Conservation (phyloP, 1,140 invertebrate species). For the Aphis craccivora region DNA sequence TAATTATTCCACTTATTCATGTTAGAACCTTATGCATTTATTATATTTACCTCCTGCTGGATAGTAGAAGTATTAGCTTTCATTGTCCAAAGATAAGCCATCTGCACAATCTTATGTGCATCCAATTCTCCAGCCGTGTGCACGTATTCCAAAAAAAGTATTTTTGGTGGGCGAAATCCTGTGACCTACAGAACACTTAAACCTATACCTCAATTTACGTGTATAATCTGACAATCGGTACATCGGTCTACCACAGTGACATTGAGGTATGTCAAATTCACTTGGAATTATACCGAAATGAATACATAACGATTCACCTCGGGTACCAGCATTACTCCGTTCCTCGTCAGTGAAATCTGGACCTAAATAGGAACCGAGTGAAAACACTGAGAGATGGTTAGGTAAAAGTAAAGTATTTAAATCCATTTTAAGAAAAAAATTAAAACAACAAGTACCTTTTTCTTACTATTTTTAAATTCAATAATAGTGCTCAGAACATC, state of each 20-base stretch:
- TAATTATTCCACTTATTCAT: too few species aligned
- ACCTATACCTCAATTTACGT: not conserved
- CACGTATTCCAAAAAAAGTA: not conserved
- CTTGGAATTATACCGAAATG: conserved; percentile 2
- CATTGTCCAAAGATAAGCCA: too few species aligned
- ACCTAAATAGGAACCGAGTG: not conserved
- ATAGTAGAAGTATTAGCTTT: too few species aligned
- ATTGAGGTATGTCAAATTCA: not conserved
- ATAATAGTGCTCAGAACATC: too few species aligned
- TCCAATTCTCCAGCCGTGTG: too few species aligned
- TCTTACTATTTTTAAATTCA: too few species aligned
- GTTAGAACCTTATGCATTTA: too few species aligned
- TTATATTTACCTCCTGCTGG: too few species aligned
- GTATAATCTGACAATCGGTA: not conserved
- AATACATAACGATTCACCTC: not conserved
- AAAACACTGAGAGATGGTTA: not conserved
- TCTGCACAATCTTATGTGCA: too few species aligned
- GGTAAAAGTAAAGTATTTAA: not conserved
- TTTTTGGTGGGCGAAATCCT: conserved; percentile 1
- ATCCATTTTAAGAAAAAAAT: not conserved
- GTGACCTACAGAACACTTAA: not conserved
- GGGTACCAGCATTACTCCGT: not conserved
- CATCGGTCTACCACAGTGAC: not conserved
- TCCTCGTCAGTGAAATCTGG: not conserved
- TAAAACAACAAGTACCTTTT: not conserved